Conservation (phyloP, 2,888 invertebrate species). For the Morpho achilles region DNA sequence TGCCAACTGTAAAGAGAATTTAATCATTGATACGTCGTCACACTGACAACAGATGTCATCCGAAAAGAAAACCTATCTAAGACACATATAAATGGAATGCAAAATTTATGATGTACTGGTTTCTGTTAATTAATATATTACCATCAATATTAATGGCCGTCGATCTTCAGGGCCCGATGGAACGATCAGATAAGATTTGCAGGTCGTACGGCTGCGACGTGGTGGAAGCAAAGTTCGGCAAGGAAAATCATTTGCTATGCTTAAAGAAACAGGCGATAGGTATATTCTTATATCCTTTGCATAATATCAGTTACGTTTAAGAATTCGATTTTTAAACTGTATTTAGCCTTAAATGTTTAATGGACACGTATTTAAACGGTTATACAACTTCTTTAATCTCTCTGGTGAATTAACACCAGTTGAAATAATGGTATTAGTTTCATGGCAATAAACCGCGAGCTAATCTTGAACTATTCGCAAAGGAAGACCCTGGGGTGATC, state of each 20-base stretch:
- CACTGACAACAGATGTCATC: not conserved
- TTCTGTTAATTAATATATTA: slow-evolving; percentile 16
- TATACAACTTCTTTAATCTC: no score
- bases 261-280: slow-evolving; percentile 19
- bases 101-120: not conserved
- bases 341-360: no score
- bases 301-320: no score
- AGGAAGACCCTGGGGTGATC: no score
- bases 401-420: no score
- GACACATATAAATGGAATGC: not conserved
- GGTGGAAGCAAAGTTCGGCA: slow-evolving; percentile 51
- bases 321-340: no score
- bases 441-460: no score
- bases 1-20: no score
- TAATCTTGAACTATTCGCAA: no score
- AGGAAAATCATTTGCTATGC: slow-evolving; percentile 51
- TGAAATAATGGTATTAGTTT: no score
- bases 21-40: not conserved
- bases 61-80: not conserved
- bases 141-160: slow-evolving; percentile 11
- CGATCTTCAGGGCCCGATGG: slow-evolving; percentile 13
- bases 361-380: no score
- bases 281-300: not conserved
- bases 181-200: slow-evolving; percentile 29
- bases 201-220: slow-evolving; percentile 42